Base-by-base conservation (phyloP, 1,140 invertebrate genomes). In the Caenorhabditis tropicalis region DNA sequence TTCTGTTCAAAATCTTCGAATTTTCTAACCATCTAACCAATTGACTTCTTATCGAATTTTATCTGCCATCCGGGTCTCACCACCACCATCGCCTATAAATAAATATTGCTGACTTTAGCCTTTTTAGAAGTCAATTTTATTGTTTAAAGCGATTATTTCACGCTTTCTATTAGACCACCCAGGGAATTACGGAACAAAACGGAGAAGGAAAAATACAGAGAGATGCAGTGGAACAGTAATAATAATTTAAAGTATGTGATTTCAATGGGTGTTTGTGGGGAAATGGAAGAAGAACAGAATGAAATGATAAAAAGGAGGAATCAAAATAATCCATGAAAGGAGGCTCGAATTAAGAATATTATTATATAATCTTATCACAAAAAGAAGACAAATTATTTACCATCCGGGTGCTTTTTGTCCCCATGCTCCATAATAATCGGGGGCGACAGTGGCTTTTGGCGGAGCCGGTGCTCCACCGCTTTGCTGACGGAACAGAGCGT, bases 401-500 rank as follows among this genome's bases (percentile, higher is more conserved):
- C 65, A 74, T 24, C 65, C 36, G 0, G 29, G 58, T 10, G 65
- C 21, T n/a, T 74, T 74, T 24, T 74, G 65, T 46, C 65, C 65
- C 65, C 65, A 74, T 24, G 65, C 12, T 74, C 65, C 65, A 74
- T 74, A 74, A 19, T 74, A 74, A 24, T 74, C 65, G 12, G 10
- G 10, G 4, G 21, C 82, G 1, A 56, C 19, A 24, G 79, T 0
- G 9, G 53, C 29, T 15, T 82, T 82, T 0, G 49, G 49, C 24
- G 49, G 46, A 7, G 48, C 81, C 16, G 51, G 49, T 24, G 16
- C 33, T 16, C 36, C 81, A 27, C 58, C 39, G 31, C n/a, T 39
- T 19, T 84, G 83, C 24, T 87, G 85, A 48, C 85, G 84, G 81
- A 87, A 86, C 58, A 87, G 60, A 0, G 86, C 86, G 24, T 86